Evolutionary conservation across 2,888 invertebrate species (phyloP), one percentile per base, ranked within the genome.

Genomic region (Yponomeuta malinellus): DNA sequence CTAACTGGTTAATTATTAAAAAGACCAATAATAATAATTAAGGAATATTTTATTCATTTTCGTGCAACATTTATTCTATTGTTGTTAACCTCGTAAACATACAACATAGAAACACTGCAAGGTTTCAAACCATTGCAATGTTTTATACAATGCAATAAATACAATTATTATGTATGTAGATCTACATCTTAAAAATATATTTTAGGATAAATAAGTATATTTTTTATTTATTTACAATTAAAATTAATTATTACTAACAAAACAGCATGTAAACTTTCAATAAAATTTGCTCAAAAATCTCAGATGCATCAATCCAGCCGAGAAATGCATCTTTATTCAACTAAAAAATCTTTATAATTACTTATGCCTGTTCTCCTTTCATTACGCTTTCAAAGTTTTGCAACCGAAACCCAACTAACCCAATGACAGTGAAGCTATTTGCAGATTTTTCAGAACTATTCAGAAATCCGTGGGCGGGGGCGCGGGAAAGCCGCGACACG

Each of bases 291-390:
- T 43, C 43, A 43, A 43, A 43, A 43, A 43, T 43, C 52, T 59
- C 12, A 59, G 52, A 59, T 59, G 52, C 52, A 59, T 59, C 12
- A 59, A 59, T 59, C 52, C 52, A 59, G 52, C 52, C 52, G 52
- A 59, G 12, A 59, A 29, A 23, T 64, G 31, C 64, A 64, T 64
- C 23, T 31, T 64, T 2, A 10, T 23, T 29, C 64, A 23, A 59
- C 52, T 23, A 63, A 10, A 12, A 71, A 66, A 48, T 79, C 78
- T 77, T 73, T 70, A 72, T 65, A 37, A 31, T 4, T 37, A n/a
- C n/a, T n/a, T n/a, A 37, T 23, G 23, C 23, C 2, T 37, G 5
- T 4, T 37, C 37, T 37, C 5, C 37, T 5, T 2, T 37, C 37
- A 37, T 37, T 5, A 37, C 37, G 9, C 33, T 43, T 43, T 43